These are phyloP conservation scores for Aphrophora alni DNA, from an alignment of 2,888 invertebrate species.

Conservation along the genomic window DNA sequence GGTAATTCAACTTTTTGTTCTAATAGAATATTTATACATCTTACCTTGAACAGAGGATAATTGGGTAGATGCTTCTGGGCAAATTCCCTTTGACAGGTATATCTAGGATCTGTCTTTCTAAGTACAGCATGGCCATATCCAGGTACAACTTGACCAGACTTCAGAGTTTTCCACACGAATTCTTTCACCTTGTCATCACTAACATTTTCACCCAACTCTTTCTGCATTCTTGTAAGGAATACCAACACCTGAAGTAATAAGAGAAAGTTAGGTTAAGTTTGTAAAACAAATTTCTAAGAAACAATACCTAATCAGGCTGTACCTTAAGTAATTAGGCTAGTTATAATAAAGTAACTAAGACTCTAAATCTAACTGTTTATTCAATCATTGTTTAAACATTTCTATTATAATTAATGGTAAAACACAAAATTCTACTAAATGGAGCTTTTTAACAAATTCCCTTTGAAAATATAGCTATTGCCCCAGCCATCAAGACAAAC, in stretches of 20 bases:
- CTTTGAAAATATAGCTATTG: too few relatives aligned
- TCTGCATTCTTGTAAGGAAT: slow-evolving; percentile 90
- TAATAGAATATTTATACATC: too few relatives aligned
- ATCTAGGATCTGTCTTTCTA: slow-evolving; percentile 92
- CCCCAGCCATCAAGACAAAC: too few relatives aligned
- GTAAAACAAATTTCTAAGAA: neutral
- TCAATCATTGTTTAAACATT: too few relatives aligned
- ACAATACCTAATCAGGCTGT: too few relatives aligned
- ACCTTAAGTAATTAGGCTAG: neutral
- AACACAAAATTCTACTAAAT: too few relatives aligned
- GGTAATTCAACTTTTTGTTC: slow-evolving; percentile 30
- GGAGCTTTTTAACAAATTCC: too few relatives aligned
- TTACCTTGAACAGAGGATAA: slow-evolving; percentile 86
- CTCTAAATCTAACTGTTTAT: too few relatives aligned
- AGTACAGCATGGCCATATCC: slow-evolving; percentile 97
- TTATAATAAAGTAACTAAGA: too few relatives aligned
- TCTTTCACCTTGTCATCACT: slow-evolving; percentile 93
- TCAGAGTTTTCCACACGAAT: slow-evolving; percentile 96
- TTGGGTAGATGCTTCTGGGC: slow-evolving; percentile 92
- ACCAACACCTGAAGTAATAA: slow-evolving; percentile 74
- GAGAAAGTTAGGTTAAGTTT: neutral
- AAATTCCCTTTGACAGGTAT: slow-evolving; percentile 93
- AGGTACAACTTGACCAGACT: slow-evolving; percentile 95
- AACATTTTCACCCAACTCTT: slow-evolving; percentile 83
- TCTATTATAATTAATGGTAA: too few relatives aligned